These are phyloP conservation scores for Coilia nasus DNA, from an alignment of 2,797 vertebrate species.

Conservation along the genomic window DNA sequence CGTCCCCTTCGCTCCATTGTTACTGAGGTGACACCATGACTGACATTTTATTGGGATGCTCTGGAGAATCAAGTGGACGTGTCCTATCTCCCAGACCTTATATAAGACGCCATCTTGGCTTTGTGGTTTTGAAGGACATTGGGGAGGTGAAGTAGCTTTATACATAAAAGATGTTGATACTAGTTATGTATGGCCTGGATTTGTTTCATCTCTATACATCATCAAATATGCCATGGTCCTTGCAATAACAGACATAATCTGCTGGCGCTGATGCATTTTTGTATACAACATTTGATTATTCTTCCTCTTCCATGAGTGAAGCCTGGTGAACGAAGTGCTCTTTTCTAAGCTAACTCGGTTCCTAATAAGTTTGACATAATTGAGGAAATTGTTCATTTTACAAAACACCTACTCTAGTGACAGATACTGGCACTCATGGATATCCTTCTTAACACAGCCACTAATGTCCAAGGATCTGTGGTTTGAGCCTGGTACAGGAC, in stretches of 20 bases:
- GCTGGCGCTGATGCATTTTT: neutral
- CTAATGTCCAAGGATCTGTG: neutral
- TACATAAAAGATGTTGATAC: neutral
- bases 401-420: neutral
- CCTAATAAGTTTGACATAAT: no score
- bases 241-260: neutral
- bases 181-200: neutral
- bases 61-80: neutral
- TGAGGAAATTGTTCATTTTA: no score
- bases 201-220: no score
- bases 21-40: conserved; percentile 49
- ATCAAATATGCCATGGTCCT: no score
- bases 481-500: neutral
- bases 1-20: conserved; percentile 49
- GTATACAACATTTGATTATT: neutral
- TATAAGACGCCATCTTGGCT: neutral
- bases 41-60: conserved; percentile 32
- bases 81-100: neutral
- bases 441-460: neutral
- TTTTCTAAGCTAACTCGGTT: no score
- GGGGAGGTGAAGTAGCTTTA: neutral
- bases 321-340: no score
- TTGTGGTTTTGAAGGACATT: neutral
- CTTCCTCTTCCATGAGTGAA: neutral
- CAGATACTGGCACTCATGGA: neutral